These are phyloP conservation scores for Drosophila anomalata DNA, from an alignment of 2,888 invertebrate genomes.

Conservation along the genomic window DNA sequence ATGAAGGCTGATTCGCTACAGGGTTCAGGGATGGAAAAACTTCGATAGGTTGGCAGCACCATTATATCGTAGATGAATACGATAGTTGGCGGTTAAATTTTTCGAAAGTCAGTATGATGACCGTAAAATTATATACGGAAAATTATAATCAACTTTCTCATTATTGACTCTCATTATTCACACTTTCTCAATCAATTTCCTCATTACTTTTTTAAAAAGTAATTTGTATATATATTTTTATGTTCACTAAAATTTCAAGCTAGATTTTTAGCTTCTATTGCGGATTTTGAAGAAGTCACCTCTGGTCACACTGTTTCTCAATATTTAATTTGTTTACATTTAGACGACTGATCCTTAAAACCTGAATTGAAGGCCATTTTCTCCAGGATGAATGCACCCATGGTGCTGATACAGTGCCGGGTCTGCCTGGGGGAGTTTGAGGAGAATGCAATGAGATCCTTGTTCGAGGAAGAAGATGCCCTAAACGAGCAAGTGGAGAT, in stretches of 20 bases:
- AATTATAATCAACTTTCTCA: no score
- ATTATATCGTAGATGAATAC: no score
- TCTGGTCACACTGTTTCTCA: background rate
- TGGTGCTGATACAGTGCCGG: conserved; percentile 57
- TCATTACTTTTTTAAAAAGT: no score
- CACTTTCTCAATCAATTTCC: no score
- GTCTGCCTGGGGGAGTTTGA: conserved; percentile 64
- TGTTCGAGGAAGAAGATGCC: conserved; percentile 41
- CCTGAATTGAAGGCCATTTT: background rate
- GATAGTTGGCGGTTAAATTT: no score
- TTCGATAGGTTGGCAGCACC: no score
- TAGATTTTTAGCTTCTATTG: background rate
- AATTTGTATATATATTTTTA: no score
- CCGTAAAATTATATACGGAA: no score
- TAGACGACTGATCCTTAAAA: background rate
- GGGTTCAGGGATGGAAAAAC: background rate
- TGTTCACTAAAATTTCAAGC: background rate
- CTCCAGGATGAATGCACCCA: conserved; percentile 18
- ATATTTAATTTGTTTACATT: conserved; percentile 21
- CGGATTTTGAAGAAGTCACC: no score
- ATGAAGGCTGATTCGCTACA: background rate
- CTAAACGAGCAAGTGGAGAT: conserved; percentile 64
- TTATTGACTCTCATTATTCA: no score
- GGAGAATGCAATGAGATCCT: conserved; percentile 52
- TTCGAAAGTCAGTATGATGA: no score